phyloP scores from a whole-genome alignment of 2,888 invertebrate species.

The Macrophya alboannulata region DNA sequence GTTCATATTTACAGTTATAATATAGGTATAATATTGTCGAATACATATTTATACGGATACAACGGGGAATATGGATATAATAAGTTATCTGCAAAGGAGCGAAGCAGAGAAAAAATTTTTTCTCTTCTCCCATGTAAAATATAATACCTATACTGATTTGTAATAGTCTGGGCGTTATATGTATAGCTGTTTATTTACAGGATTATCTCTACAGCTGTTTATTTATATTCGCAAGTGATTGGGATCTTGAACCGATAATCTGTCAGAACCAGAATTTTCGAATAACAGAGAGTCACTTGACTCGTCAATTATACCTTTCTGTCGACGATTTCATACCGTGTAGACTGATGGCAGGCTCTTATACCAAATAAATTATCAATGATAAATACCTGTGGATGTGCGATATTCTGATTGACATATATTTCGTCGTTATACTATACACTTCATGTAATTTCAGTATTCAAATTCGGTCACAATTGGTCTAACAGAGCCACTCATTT shows the following conservation, averaged over 20 bases:
- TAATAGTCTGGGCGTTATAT: not conserved
- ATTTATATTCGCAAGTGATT: not conserved
- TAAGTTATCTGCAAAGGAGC: no score
- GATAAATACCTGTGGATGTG: not conserved
- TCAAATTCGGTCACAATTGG: not conserved
- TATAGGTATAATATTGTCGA: no score
- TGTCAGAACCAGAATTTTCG: constrained; percentile 43
- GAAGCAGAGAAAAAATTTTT: no score
- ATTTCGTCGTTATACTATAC: not conserved
- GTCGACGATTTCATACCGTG: not conserved
- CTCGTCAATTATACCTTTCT: constrained; percentile 6
- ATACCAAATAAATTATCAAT: not conserved
- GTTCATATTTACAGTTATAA: no score
- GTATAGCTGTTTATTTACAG: not conserved
- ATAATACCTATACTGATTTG: no score
- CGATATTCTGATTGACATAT: constrained; percentile 1
- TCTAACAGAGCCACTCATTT: no score
- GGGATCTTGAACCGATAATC: not conserved
- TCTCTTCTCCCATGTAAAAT: no score
- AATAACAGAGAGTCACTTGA: constrained; percentile 35
- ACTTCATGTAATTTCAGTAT: not conserved
- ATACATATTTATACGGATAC: no score
- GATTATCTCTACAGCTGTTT: not conserved
- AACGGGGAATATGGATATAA: no score
- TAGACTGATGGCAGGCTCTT: not conserved